Evolutionary conservation across 2,113 vertebrate genomes (phyloP).

Genomic region (Ochotona curzoniae): DNA sequence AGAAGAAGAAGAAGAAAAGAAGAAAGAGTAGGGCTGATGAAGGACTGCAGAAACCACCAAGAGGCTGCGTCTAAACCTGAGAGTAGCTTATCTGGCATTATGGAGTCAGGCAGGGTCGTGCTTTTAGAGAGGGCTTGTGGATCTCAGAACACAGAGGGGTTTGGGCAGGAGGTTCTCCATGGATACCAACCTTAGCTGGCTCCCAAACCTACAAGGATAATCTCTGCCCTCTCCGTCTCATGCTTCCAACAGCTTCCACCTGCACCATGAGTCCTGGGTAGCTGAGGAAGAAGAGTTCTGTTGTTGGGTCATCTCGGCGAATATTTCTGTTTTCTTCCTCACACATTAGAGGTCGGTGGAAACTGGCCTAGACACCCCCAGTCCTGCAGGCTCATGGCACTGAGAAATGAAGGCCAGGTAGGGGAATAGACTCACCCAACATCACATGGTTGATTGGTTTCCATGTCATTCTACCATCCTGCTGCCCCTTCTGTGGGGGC

Average conservation of each 20-base stretch:
- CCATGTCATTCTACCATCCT: rapidly evolving
- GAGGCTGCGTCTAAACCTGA: neutral
- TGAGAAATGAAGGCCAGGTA: neutral
- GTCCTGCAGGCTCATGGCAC: neutral
- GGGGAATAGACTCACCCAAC: neutral
- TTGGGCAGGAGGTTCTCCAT: neutral
- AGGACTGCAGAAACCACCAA: neutral
- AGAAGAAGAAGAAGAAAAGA: no score
- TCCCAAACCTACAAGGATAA: neutral
- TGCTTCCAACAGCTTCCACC: neutral
- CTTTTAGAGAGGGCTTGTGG: neutral
- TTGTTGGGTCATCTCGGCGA: neutral
- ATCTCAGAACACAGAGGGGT: neutral
- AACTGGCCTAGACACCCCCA: neutral
- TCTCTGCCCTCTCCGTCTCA: neutral
- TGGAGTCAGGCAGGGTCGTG: no score
- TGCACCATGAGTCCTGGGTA: neutral
- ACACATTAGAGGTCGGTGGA: neutral
- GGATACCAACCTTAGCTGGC: no score
- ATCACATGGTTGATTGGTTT: neutral
- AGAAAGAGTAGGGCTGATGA: neutral
- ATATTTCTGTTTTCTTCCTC: neutral
- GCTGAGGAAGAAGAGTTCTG: neutral
- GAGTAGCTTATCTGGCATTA: neutral
- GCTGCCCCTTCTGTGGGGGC: neutral